A percentile compares a stretch with the other conserved stretches of the same genome.
These are phyloP conservation scores for Doryteuthis pealeii DNA, from an alignment of 1,140 invertebrate genomes.

Conservation along the genomic window DNA sequence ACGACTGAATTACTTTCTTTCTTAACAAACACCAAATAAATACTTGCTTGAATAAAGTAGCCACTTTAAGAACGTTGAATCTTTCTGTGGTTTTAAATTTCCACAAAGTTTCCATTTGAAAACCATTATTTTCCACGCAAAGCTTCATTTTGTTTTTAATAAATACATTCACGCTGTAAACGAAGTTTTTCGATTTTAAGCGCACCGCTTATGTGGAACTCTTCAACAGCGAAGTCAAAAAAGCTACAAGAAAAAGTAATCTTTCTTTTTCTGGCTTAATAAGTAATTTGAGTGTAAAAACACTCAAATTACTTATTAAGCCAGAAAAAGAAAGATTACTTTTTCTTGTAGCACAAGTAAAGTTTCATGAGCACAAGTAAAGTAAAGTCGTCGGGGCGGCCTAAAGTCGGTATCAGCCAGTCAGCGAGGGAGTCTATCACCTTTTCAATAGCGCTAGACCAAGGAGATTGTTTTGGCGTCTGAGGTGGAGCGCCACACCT, in stretches of 20 bases:
- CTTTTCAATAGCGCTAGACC: no score
- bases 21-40: no score
- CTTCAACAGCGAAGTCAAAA: background rate
- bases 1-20: no score
- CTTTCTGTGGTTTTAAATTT: conserved; percentile 11
- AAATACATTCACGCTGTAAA: background rate
- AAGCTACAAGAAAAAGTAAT: background rate
- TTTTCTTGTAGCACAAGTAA: background rate
- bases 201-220: background rate
- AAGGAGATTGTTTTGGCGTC: no score
- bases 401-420: no score
- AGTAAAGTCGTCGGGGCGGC: no score
- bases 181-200: background rate
- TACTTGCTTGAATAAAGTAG: conserved; percentile 12
- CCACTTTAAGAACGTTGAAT: conserved; percentile 6
- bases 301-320: background rate
- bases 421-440: no score
- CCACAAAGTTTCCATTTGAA: background rate
- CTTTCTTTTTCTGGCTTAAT: background rate
- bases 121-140: background rate
- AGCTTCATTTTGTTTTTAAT: background rate
- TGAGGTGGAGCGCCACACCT: no score
- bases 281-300: no score
- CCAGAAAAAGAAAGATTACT: background rate
- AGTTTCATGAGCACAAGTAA: no score